Conservation (phyloP, 2,797 vertebrate genomes). For the Tragopan temminckii region DNA sequence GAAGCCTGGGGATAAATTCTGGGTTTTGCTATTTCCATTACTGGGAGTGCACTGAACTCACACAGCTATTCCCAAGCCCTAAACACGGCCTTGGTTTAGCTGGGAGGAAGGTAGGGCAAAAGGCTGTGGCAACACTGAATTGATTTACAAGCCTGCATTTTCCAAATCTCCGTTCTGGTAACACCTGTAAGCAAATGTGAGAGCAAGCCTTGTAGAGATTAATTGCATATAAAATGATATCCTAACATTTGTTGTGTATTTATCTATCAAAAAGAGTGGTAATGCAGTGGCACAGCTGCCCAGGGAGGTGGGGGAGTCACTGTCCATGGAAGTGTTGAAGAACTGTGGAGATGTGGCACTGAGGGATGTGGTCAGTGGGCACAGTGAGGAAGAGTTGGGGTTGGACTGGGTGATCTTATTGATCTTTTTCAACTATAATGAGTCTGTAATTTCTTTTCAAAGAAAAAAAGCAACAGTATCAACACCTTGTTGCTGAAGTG, state of each 20-base stretch:
- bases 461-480: not conserved
- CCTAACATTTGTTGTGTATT: slow-evolving; percentile 4
- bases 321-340: no score
- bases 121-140: not conserved
- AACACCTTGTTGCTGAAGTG: not conserved
- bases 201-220: not conserved
- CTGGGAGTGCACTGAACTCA: slow-evolving; percentile 8
- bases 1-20: slow-evolving; percentile 39
- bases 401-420: no score
- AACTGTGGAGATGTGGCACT: no score
- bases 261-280: not conserved
- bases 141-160: slow-evolving; percentile 31
- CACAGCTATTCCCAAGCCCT: not conserved
- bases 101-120: not conserved
- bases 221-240: slow-evolving; percentile 6
- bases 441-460: not conserved
- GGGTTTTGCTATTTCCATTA: slow-evolving; percentile 15
- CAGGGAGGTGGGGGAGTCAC: no score
- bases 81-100: slow-evolving; percentile 5
- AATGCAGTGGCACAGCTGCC: no score
- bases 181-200: not conserved
- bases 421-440: no score
- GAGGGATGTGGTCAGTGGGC: no score
- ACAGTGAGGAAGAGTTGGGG: no score
- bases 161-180: not conserved